Conservation (phyloP, 1,140 invertebrate genomes). For the Lethocerus indicus region DNA sequence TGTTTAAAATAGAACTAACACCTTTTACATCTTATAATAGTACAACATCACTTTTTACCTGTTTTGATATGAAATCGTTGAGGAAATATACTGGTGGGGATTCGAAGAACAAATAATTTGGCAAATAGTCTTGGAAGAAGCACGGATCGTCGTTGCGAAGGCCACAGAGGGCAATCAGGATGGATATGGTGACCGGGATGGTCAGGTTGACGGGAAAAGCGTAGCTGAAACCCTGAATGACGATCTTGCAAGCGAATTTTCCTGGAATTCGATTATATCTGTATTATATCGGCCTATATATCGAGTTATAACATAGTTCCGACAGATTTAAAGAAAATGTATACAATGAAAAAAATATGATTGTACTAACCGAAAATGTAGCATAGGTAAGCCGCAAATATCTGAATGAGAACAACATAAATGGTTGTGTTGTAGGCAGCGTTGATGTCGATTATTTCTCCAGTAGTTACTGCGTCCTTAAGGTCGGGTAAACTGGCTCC, state of each 20-base stretch:
- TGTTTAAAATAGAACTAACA: too few species aligned
- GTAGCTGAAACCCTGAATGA: constrained; percentile 92
- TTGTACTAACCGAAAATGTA: constrained; percentile 60
- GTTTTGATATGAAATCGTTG: constrained; percentile 67
- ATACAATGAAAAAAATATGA: background rate
- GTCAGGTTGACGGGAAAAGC: constrained; percentile 86
- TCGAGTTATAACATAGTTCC: background rate
- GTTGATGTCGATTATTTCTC: constrained; percentile 47
- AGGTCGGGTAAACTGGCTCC: constrained; percentile 45
- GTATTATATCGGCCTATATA: background rate
- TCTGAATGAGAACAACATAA: constrained; percentile 65
- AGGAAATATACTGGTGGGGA: constrained; percentile 66
- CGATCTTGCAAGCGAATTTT: constrained; percentile 91
- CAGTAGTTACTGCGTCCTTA: constrained; percentile 47
- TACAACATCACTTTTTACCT: constrained; percentile 28
- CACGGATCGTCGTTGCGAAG: constrained; percentile 70
- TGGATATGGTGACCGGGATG: constrained; percentile 73
- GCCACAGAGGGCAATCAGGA: constrained; percentile 77
- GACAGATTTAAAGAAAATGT: background rate
- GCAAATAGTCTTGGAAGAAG: constrained; percentile 68
- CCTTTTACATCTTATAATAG: background rate
- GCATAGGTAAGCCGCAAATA: constrained; percentile 66
- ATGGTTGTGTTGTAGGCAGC: constrained; percentile 53
- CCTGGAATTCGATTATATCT: constrained; percentile 25
- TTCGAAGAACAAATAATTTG: constrained; percentile 79